These are phyloP conservation scores for Smutsia gigantea DNA, from an alignment of 2,797 vertebrate genomes.

Conservation along the genomic window DNA sequence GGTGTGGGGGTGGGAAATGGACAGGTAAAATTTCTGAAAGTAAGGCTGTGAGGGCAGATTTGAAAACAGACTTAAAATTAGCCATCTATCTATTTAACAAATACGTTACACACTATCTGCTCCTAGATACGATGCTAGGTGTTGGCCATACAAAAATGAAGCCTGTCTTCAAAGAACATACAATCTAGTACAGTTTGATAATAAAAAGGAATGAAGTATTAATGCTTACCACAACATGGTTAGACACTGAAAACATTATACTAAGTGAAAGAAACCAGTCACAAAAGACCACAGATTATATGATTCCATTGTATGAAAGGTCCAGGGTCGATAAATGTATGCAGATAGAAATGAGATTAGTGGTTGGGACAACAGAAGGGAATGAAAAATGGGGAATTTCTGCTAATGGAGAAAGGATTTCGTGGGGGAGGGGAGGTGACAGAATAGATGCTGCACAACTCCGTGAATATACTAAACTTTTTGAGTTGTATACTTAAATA, in stretches of 20 bases:
- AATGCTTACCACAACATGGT: background rate
- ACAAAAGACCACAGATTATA: background rate
- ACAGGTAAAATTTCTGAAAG: conserved; percentile 17
- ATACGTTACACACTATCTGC: background rate
- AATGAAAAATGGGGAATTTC: background rate
- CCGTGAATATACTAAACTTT: background rate
- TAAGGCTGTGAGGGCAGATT: background rate
- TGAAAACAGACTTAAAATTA: conserved; percentile 29
- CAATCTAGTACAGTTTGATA: background rate
- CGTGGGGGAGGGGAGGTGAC: background rate
- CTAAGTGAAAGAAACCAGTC: background rate
- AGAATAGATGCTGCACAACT: background rate
- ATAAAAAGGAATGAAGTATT: background rate
- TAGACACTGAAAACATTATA: background rate
- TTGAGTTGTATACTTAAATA: background rate
- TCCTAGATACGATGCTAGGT: background rate
- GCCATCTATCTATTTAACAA: background rate
- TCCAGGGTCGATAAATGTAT: background rate
- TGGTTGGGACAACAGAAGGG: background rate
- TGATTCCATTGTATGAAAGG: background rate
- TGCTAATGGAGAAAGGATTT: background rate
- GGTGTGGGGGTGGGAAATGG: fast-evolving
- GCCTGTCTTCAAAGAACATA: background rate
- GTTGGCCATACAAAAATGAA: background rate
- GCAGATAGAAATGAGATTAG: background rate